phyloP scores from a whole-genome alignment of 2,113 vertebrate genomes.

The Uropsilus gracilis region DNA sequence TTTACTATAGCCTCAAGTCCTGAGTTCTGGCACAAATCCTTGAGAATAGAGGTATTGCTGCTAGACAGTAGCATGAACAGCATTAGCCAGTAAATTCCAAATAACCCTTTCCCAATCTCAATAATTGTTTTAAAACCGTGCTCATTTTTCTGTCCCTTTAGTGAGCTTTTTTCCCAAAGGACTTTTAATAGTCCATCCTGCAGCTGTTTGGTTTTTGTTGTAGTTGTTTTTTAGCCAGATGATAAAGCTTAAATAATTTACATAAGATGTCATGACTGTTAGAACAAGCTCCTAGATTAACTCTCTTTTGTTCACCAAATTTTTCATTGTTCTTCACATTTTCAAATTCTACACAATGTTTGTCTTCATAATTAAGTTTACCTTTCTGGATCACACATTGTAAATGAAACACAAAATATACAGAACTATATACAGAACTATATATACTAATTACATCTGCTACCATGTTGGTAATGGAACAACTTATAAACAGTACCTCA shows the following conservation, averaged over 20 bases:
- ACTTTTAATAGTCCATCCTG: background rate
- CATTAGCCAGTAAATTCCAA: background rate
- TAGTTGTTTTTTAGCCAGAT: background rate
- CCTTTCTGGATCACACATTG: too few species aligned
- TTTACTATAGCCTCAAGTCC: background rate
- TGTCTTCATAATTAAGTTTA: too few species aligned
- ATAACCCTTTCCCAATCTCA: background rate
- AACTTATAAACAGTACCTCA: too few species aligned
- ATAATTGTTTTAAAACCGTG: background rate
- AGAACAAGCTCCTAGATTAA: background rate
- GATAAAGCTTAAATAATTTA: background rate
- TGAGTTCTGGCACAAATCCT: background rate
- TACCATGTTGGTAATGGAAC: too few species aligned
- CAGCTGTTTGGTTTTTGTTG: background rate
- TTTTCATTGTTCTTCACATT: too few species aligned
- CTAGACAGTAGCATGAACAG: background rate
- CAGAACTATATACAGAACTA: too few species aligned
- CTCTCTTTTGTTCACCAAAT: too few species aligned
- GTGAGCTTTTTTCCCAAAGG: background rate
- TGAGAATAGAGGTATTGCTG: background rate
- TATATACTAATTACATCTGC: too few species aligned
- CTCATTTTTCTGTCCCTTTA: background rate
- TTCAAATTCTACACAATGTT: too few species aligned
- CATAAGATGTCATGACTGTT: background rate
- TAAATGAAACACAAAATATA: too few species aligned